A percentile compares a stretch with the other conserved stretches of the same genome.
Evolutionary conservation across 1,140 invertebrate genomes (phyloP).

Genomic region (Euura lappo): DNA sequence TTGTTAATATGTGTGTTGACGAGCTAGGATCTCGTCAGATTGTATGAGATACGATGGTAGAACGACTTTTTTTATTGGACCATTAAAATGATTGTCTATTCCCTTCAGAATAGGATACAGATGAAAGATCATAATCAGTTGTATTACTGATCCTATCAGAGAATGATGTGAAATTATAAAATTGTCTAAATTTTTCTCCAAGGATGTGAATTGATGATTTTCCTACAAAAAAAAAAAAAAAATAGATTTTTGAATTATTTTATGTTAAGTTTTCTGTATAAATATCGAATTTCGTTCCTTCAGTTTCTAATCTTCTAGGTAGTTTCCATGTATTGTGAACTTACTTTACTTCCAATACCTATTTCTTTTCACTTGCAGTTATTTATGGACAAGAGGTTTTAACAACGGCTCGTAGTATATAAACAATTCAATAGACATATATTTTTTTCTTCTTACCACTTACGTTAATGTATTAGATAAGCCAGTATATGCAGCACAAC

Average conservation of each 20-base stretch:
- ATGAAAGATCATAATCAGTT: not conserved
- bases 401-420: not conserved
- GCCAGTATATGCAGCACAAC: not conserved
- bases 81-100: not conserved
- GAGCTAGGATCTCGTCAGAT: slow-evolving; percentile 25
- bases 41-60: not conserved
- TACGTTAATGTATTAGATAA: not conserved
- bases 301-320: not conserved
- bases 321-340: not conserved
- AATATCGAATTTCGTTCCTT: no score
- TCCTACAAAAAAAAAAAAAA: not conserved
- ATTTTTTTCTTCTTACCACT: not conserved
- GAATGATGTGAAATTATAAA: not conserved
- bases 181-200: not conserved
- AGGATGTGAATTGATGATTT: not conserved
- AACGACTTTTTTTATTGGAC: no score
- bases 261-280: no score
- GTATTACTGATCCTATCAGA: not conserved
- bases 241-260: no score
- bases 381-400: not conserved
- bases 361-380: not conserved
- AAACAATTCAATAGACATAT: not conserved
- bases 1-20: slow-evolving; percentile 50
- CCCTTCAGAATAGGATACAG: not conserved
- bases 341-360: not conserved